Evolutionary conservation across 1,140 invertebrate genomes (phyloP).

Genomic region (Branchinecta lynchi): DNA sequence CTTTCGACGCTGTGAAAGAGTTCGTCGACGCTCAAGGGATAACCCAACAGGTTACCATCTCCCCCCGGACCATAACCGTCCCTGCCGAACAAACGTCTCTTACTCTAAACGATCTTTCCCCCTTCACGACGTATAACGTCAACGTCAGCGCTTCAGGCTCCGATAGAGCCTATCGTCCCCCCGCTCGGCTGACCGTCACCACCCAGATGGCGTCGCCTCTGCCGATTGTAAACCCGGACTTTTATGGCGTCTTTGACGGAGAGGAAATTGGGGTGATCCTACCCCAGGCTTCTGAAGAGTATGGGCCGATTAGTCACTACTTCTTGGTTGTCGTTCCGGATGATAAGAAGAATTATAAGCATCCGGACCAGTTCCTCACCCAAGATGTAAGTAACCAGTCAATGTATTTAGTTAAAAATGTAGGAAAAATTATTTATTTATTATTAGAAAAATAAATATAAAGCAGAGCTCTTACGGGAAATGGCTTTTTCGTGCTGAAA

Average conservation of each 20-base stretch:
- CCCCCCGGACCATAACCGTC: conserved; percentile 49
- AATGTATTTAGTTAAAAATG: neutral
- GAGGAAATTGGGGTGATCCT: conserved; percentile 79
- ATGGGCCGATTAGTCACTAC: conserved; percentile 96
- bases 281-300: conserved; percentile 90
- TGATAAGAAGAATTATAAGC: conserved; percentile 51
- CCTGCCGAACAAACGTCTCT: conserved; percentile 48
- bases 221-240: conserved; percentile 85
- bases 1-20: conserved; percentile 82
- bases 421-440: no score
- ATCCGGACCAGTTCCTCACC: conserved; percentile 76
- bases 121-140: conserved; percentile 86
- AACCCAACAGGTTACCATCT: conserved; percentile 70
- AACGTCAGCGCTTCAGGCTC: conserved; percentile 78
- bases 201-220: conserved; percentile 93
- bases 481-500: no score
- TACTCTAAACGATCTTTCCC: conserved; percentile 71
- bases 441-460: no score
- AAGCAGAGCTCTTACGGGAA: no score
- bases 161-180: conserved; percentile 66
- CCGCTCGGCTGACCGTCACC: conserved; percentile 83
- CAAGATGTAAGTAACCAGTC: conserved; percentile 43
- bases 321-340: conserved; percentile 89
- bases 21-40: conserved; percentile 86
- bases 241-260: conserved; percentile 67